Evolutionary conservation across 2,888 invertebrate genomes (phyloP), one percentile per base, ranked within the genome.

Genomic region (Epistrophella euchroma): DNA sequence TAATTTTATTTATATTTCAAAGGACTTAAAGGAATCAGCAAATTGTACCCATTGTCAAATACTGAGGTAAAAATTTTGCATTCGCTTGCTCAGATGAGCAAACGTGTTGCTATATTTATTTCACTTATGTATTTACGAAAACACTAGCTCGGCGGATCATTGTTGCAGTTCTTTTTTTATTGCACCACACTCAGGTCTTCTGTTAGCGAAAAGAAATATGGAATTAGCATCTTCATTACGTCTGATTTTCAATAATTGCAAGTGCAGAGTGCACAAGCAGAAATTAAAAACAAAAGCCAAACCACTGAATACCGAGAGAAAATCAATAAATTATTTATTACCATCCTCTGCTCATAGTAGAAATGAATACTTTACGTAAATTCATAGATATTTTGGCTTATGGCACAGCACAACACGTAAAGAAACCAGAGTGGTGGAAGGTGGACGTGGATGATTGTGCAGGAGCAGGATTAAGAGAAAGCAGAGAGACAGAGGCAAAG

Each of bases 301-400:
- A 64, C n/a, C 62, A 64, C 58, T 56, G 56, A 58, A 72, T 43
- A 74, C 74, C 45, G 68, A 60, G 5, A 64, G 77, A 75, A 86
- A 86, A 86, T 86, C 86, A 86, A 86, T 86, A 86, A 71, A 82
- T 75, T 70, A 82, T 82, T 82, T 86, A 78, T 78, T 83, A 74
- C 68, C 82, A 82, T 73, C 73, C 82, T 73, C 62, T 22, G 37
- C 55, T 55, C 60, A 73, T 50, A 66, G 35, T 50, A 66, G 71
- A 84, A 72, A 56, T 72, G 60, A 81, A 64, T 70, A 64, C 64
- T 71, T 56, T 60, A 55, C 70, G 73, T 83, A 70, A 47, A 71
- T 45, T 15, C 40, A 13, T 60, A 60, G 19, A 60, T 60, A 60
- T 15, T 22, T 15, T 60, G 37, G 58, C 35, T 58, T 15, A 70